Percentiles rank a stretch among this genome's conserved stretches.
Evolutionary conservation across 2,113 vertebrate species (phyloP).

Genomic region (Panthera tigris): DNA sequence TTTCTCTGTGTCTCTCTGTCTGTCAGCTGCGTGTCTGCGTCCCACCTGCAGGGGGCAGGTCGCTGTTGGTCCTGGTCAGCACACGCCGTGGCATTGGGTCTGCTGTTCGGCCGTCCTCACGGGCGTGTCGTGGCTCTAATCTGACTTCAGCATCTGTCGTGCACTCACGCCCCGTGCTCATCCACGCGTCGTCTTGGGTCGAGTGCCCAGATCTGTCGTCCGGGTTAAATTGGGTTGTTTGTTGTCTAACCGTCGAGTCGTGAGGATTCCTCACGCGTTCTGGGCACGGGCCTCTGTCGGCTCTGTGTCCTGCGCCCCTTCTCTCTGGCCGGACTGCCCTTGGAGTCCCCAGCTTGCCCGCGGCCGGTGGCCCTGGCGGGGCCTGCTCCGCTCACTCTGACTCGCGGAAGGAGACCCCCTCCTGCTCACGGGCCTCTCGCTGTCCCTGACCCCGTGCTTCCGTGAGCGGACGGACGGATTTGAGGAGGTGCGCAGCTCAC

Average conservation of each 20-base stretch:
- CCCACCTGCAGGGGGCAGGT: not conserved
- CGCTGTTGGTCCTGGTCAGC: not conserved
- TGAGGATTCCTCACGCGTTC: not conserved
- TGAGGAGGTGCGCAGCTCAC: not conserved
- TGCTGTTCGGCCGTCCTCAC: too few species aligned
- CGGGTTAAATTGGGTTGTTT: fast-evolving
- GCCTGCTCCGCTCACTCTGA: not conserved
- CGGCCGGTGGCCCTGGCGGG: fast-evolving
- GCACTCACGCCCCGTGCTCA: not conserved
- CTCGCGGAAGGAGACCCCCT: not conserved
- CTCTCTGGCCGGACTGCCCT: not conserved
- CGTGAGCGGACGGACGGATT: not conserved
- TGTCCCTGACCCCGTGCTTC: not conserved
- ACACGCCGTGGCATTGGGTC: fast-evolving
- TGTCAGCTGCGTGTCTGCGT: not conserved
- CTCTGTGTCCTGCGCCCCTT: not conserved
- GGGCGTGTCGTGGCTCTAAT: not conserved
- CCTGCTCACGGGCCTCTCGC: not conserved
- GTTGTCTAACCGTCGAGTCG: too few species aligned
- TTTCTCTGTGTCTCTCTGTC: not conserved
- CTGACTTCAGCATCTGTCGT: not conserved
- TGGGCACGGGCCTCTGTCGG: not conserved
- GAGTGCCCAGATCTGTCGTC: not conserved
- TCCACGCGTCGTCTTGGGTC: not conserved
- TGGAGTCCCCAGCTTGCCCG: not conserved